Percentiles rank a stretch among this genome's conserved stretches.
These are phyloP conservation scores for Chaetophractus vellerosus DNA, from an alignment of 2,797 vertebrate genomes.

Conservation along the genomic window DNA sequence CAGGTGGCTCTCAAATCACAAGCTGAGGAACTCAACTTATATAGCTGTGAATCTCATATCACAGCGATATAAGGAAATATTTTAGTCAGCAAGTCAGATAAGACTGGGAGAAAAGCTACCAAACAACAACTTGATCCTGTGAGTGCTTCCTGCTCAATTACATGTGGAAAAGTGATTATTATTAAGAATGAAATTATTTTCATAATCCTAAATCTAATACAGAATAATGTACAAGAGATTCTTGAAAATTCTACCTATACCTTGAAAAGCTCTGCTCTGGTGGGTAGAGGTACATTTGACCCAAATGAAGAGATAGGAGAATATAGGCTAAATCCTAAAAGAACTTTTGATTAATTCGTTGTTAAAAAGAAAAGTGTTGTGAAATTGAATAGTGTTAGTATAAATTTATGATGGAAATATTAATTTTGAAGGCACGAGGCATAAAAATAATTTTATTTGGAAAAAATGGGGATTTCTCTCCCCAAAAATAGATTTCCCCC, in stretches of 20 bases:
- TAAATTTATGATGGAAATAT: constrained; percentile 2
- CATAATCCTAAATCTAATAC: constrained; percentile 4
- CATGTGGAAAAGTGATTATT: not conserved
- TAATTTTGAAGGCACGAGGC: not conserved
- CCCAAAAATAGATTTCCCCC: not conserved
- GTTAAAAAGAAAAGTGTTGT: constrained; percentile 13
- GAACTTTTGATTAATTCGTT: not conserved
- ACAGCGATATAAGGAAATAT: constrained; percentile 12
- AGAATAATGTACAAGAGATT: not conserved
- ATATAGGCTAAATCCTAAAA: not conserved
- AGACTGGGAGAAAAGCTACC: constrained; percentile 12
- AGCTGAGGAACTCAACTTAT: not conserved
- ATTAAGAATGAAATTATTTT: constrained; percentile 55
- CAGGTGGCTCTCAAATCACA: not conserved
- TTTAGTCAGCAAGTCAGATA: constrained; percentile 61
- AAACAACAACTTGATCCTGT: not conserved
- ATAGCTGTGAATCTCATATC: too few relatives aligned
- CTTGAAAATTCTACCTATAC: not conserved
- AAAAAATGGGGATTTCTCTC: not conserved
- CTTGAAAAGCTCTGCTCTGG: not conserved
- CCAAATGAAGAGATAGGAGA: not conserved
- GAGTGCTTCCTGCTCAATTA: not conserved
- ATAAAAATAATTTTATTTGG: constrained; percentile 49
- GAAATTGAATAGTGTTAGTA: constrained; percentile 4
- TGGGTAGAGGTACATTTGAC: not conserved